Percentiles rank a stretch among this genome's conserved stretches.
Conservation (phyloP, 2,888 invertebrate genomes). For the Drosophila yooni region DNA sequence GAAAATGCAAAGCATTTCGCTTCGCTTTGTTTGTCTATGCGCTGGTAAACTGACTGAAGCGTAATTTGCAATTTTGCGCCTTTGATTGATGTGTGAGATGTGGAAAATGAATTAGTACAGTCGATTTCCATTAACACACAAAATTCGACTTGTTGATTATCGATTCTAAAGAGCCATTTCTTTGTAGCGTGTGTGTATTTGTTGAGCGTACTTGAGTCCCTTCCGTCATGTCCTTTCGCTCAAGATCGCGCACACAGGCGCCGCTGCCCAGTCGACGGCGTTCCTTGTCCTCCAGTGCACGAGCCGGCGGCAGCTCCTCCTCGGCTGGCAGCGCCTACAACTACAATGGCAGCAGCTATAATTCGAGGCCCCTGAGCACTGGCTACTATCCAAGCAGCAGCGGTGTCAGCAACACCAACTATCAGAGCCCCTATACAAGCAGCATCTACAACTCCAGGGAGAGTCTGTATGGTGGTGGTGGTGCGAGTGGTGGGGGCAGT, state of each 20-base stretch:
- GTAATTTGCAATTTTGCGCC: slow-evolving; percentile 43
- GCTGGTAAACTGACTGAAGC: slow-evolving; percentile 22
- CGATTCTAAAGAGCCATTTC: slow-evolving; percentile 11
- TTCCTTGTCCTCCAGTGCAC: slow-evolving; percentile 86
- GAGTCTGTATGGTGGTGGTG: slow-evolving; percentile 79
- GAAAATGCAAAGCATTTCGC: slow-evolving; percentile 12
- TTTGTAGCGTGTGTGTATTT: slow-evolving; percentile 22
- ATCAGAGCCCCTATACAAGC: slow-evolving; percentile 84
- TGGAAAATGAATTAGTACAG: slow-evolving; percentile 7
- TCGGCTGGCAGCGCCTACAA: slow-evolving; percentile 27
- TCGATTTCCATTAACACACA: not conserved
- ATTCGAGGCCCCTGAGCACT: slow-evolving; percentile 80
- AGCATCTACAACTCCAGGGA: slow-evolving; percentile 84
- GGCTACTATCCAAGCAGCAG: slow-evolving; percentile 81
- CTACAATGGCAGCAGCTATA: slow-evolving; percentile 62
- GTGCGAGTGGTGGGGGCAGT: slow-evolving; percentile 37
- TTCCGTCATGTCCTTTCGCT: slow-evolving; percentile 84
- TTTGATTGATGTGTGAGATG: slow-evolving; percentile 41
- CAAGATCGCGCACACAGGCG: slow-evolving; percentile 83
- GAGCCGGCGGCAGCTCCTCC: slow-evolving; percentile 57
- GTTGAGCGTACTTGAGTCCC: not conserved
- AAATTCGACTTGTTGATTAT: not conserved
- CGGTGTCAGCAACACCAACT: slow-evolving; percentile 56
- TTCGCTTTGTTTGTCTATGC: not conserved
- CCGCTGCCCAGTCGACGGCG: slow-evolving; percentile 85